phyloP scores from a whole-genome alignment of 2,113 vertebrate genomes.

The Antechinus stuartii region DNA sequence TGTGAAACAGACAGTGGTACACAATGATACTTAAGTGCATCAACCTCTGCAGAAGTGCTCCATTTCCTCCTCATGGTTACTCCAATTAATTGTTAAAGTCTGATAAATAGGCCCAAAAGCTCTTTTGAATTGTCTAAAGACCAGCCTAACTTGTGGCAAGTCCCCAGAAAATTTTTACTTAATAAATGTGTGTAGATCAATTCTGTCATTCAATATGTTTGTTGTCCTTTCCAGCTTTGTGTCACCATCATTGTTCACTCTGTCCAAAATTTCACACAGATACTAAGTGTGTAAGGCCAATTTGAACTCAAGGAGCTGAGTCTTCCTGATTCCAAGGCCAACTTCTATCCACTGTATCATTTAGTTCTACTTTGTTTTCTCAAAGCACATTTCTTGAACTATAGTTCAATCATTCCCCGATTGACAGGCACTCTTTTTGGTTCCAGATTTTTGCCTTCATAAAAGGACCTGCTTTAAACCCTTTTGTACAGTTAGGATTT shows the following conservation, averaged over 20 bases:
- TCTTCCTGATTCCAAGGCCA: background rate
- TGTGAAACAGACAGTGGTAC: background rate
- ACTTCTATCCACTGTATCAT: background rate
- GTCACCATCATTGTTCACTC: background rate
- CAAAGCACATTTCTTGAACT: background rate
- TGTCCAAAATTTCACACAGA: background rate
- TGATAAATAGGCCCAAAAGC: background rate
- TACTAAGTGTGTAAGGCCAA: no score
- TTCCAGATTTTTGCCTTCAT: background rate
- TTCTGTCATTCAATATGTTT: background rate
- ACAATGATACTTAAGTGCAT: background rate
- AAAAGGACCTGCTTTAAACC: background rate
- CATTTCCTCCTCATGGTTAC: background rate
- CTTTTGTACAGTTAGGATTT: background rate
- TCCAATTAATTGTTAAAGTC: background rate
- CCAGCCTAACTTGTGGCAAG: background rate
- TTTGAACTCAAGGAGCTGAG: no score
- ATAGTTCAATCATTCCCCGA: background rate
- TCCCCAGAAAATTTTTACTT: background rate
- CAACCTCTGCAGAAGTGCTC: background rate
- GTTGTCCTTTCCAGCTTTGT: background rate
- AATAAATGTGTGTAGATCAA: background rate
- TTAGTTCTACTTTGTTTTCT: background rate
- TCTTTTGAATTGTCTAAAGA: background rate
- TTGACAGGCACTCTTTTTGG: background rate